Base-by-base conservation (phyloP, 2,797 vertebrate species). In the Bryconaethiops microstoma region DNA sequence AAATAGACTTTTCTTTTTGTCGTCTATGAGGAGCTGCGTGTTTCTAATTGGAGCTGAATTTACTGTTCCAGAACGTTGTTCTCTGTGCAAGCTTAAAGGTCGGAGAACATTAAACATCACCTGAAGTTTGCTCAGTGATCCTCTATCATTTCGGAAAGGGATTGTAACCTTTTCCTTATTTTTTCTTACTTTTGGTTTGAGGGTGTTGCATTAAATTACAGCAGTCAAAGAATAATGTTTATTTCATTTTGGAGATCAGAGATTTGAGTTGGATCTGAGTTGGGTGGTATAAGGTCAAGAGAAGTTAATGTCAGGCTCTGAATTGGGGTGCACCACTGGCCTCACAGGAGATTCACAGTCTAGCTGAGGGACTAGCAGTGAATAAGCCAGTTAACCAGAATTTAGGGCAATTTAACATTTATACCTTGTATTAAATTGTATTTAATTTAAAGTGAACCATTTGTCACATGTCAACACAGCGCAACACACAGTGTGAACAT, bases 31-130 rank as follows among this genome's bases (percentile, higher is more conserved):
- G 25, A 13, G 25, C 23, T 55, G 0, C 45, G 16, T 39, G 70
- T 39, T 55, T 72, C 25, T 72, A 72, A 72, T 55, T 35, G 70
- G 70, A 55, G 52, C 70, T 17, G 52, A n/a, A 35, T 55, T 12
- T n/a, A 6, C 70, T 35, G 50, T n/a, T 72, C 25, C 29, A 10
- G 70, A 48, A n/a, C 23, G 25, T 5, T 39, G 52, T 55, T 55
- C n/a, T 45, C 17, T 52, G 23, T 54, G 69, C 48, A 21, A 35
- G 25, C 35, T 9, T 55, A 72, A 72, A 72, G 70, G 70, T 72
- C 70, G 8, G 23, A 54, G 29, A 39, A 12, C 13, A 39, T 50
- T 55, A 57, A 50, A 55, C 70, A 19, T 55, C 70, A 13, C 70
- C 52, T 57, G 25, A 57, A 39, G 17, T 72, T 55, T 40, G 21